A percentile compares a stretch with the other conserved stretches of the same genome.
phyloP scores from a whole-genome alignment of 1,140 invertebrate genomes.

The Trinorchestia longiramus region DNA sequence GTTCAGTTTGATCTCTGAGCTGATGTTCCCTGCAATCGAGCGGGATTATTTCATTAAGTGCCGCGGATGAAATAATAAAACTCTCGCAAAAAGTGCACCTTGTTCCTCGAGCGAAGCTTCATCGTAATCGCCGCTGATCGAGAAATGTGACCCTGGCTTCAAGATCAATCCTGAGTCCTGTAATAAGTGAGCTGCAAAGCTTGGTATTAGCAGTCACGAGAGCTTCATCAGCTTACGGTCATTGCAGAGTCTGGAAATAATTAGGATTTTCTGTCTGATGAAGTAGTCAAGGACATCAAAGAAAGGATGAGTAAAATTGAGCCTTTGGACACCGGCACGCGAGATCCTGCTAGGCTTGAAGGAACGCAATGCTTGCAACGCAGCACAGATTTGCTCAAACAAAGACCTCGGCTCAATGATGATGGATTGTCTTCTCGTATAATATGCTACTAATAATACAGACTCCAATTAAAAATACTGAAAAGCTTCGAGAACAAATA shows the following conservation, averaged over 20 bases:
- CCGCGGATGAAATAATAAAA: background rate
- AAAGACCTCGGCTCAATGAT: background rate
- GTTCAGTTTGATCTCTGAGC: background rate
- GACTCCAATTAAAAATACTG: background rate
- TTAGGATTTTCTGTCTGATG: conserved; percentile 13
- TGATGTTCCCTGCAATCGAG: background rate
- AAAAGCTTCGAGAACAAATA: background rate
- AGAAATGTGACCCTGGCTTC: background rate
- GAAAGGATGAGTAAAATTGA: conserved; percentile 46
- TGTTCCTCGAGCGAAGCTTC: background rate
- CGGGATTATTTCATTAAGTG: background rate
- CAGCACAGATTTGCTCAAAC: background rate
- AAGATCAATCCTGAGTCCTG: background rate
- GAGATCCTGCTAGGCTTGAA: background rate
- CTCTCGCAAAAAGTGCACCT: background rate
- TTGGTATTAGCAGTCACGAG: background rate
- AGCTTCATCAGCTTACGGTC: background rate
- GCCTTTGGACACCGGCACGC: background rate
- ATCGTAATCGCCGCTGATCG: background rate
- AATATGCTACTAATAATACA: background rate
- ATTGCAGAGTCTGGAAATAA: conserved; percentile 1
- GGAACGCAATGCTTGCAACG: background rate
- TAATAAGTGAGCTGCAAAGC: background rate
- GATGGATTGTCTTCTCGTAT: background rate
- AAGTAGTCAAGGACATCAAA: conserved; percentile 16